Percentiles rank a stretch among this genome's conserved stretches.
Evolutionary conservation across 2,888 invertebrate species (phyloP).

Genomic region (Conistra vaccinii): DNA sequence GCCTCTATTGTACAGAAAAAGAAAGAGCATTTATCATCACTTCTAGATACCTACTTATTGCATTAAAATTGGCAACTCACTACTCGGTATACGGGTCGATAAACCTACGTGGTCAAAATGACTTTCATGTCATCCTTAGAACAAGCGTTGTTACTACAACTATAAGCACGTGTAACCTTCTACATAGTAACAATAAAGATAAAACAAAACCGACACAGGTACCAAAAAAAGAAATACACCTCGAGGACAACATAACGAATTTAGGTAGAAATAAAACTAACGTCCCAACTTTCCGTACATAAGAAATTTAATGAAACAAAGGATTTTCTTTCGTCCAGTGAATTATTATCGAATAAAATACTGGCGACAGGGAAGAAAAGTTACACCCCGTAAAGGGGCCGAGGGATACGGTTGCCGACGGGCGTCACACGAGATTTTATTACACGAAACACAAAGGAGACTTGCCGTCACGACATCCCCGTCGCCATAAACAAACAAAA

Average conservation of each 20-base stretch:
- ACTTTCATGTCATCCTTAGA: not conserved
- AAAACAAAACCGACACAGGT: slow-evolving; percentile 24
- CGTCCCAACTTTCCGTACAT: slow-evolving; percentile 62
- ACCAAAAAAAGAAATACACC: slow-evolving; percentile 35
- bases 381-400: slow-evolving; percentile 84
- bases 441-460: slow-evolving; percentile 81
- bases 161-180: not conserved
- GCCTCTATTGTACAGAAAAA: not conserved
- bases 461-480: slow-evolving; percentile 76
- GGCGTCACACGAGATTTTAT: slow-evolving; percentile 85
- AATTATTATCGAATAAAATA: slow-evolving; percentile 86
- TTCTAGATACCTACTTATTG: too few relatives aligned
- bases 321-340: slow-evolving; percentile 77
- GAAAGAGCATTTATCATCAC: not conserved
- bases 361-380: slow-evolving; percentile 85
- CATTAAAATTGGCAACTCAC: not conserved
- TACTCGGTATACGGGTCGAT: not conserved
- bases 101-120: not conserved
- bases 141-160: not conserved
- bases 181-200: slow-evolving; percentile 25
- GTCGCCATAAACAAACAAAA: slow-evolving; percentile 76
- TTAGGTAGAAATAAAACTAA: slow-evolving; percentile 72
- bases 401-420: slow-evolving; percentile 74
- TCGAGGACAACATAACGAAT: slow-evolving; percentile 47
- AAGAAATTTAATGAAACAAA: slow-evolving; percentile 83